Percentiles rank a stretch among this genome's conserved stretches.
Evolutionary conservation across 2,888 invertebrate genomes (phyloP).

Genomic region (Helleia helle): DNA sequence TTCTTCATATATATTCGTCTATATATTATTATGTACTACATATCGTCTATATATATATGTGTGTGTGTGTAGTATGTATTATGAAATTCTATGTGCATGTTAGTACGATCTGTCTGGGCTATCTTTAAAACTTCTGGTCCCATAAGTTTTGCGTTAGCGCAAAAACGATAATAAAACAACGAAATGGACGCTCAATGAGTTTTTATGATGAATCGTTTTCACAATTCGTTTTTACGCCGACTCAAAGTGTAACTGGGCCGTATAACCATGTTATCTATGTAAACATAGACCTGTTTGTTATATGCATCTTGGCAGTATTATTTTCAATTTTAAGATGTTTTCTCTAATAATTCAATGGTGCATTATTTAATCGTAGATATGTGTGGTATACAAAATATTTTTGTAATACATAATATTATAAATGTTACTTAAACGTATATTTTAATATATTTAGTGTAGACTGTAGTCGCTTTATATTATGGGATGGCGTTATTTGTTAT

Average conservation of each 20-base stretch:
- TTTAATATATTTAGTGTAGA: constrained; percentile 5
- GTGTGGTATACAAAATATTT: constrained; percentile 15
- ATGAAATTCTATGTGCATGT: no score
- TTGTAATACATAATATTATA: constrained; percentile 9
- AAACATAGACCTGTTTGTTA: constrained; percentile 43
- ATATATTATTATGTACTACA: no score
- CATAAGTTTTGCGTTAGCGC: no score
- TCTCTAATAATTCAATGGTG: constrained; percentile 28
- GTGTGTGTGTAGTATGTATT: no score
- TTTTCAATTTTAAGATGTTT: constrained; percentile 38
- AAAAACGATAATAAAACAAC: no score
- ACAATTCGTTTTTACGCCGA: no score
- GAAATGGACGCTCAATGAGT: no score
- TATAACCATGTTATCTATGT: constrained; percentile 45
- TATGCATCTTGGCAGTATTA: constrained; percentile 63
- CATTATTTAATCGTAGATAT: constrained; percentile 21
- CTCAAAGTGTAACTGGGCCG: no score
- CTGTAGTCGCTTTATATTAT: neutral
- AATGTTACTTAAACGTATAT: constrained; percentile 8
- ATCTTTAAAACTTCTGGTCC: no score
- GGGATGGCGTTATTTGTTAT: constrained; percentile 7
- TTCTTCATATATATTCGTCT: no score
- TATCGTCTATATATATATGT: no score
- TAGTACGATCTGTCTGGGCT: no score
- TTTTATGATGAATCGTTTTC: neutral